Evolutionary conservation across 92 coral and sea anemone genomes (phyloP), one percentile per base, ranked within the genome.

Genomic region (Phenganax subtilis): DNA sequence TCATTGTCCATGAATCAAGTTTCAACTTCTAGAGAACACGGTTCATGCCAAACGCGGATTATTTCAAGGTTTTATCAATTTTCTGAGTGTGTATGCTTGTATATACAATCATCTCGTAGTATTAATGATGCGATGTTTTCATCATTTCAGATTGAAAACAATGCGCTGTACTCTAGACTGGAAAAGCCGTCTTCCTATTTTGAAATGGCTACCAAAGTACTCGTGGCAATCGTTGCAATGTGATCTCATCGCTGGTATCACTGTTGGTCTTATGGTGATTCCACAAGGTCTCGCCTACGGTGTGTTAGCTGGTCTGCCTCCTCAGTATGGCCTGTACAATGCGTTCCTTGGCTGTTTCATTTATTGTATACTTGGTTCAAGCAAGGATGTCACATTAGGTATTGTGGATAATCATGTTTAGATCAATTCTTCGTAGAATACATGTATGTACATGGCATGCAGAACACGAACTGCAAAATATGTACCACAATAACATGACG

Each of bases 281-380:
- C 98, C 98, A 14, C 98, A 94, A 75, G 98, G 98, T 37, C 68
- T 94, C 71, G 98, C 98, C 29, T 94, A 94, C 72, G 97, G 97
- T 9, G 88, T 92, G 12, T 85, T 94, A 0, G 98, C 98, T 54
- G 96, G 98, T 6, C 81, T 94, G 30, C 97, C 96, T 44, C 98
- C 93, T 16, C 93, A 90, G 55, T 94, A 87, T 68, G 98, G 98
- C 55, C 86, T 94, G 14, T 94, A 94, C 77, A 92, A 96, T 57
- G 96, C 98, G n/a, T 94, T 94, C 68, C 76, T 92, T 89, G 98
- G 98, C 47, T 88, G 96, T 82, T 94, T 94, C 77, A 81, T 92
- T 6, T 94, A 94, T 88, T 90, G 97, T 57, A 74, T 94, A n/a
- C 79, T 94, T 54, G 98, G 98, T 28, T 92, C 98, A 16, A 94